Evolutionary conservation across 1,140 invertebrate genomes (phyloP).

Genomic region (Venturia canescens): DNA sequence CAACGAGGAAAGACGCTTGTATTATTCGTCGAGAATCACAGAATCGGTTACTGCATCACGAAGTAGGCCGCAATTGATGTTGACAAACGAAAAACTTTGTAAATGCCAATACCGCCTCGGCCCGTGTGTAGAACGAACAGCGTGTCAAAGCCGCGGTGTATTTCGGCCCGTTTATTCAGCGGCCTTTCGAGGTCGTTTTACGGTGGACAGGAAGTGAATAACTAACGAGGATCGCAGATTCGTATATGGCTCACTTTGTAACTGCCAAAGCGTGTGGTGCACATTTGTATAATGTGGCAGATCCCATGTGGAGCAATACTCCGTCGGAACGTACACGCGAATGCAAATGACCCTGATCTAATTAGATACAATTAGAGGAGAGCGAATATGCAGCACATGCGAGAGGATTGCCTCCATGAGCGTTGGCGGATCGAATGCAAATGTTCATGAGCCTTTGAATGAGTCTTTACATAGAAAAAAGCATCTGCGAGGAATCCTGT

Average conservation of each 20-base stretch:
- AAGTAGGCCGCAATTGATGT: too few relatives aligned
- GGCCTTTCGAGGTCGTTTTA: not conserved
- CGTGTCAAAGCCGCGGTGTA: not conserved
- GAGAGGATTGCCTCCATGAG: not conserved
- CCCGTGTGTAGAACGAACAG: too few relatives aligned
- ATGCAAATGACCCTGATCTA: conserved; percentile 35
- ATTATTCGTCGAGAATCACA: too few relatives aligned
- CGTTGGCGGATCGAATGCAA: not conserved
- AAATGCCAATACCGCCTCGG: too few relatives aligned
- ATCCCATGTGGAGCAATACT: not conserved
- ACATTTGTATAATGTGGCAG: conserved; percentile 12
- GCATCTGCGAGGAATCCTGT: too few relatives aligned
- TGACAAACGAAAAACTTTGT: too few relatives aligned
- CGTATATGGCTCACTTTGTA: not conserved
- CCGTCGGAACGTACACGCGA: conserved; percentile 10
- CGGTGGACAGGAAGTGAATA: not conserved
- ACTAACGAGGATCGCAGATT: not conserved
- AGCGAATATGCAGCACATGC: conserved; percentile 9
- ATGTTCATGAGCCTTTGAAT: too few relatives aligned
- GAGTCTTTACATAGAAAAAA: not conserved
- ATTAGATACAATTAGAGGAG: conserved; percentile 38
- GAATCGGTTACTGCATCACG: too few relatives aligned
- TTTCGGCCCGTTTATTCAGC: not conserved
- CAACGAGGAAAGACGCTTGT: too few relatives aligned
- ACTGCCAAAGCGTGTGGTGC: conserved; percentile 28